Evolutionary conservation across 2,797 vertebrate species (phyloP), one percentile per base, ranked within the genome.

Genomic region (Rhinatrema bivittatum): DNA sequence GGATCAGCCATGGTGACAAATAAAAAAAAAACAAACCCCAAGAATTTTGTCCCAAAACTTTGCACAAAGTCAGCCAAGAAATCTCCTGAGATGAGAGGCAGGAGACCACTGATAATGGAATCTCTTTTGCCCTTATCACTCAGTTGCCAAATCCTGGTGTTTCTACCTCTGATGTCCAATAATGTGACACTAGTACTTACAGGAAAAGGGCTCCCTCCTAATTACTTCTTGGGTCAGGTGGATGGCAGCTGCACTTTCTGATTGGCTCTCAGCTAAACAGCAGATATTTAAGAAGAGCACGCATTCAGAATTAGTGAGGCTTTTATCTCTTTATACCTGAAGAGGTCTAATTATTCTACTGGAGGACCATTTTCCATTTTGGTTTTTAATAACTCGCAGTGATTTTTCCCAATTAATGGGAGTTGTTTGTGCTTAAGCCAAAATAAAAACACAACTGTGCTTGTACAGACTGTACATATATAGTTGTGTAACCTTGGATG

Each of bases 351-450:
- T 84, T 79, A 60, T 73, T 67, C 71, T 67, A 69, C 70, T 73
- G 70, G 79, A 81, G 78, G 78, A 77, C 77, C 63, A 68, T 76
- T 69, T 79, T 78, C n/a, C n/a, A n/a, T n/a, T n/a, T n/a, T n/a
- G n/a, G n/a, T n/a, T n/a, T n/a, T n/a, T n/a, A n/a, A n/a, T n/a
- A n/a, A n/a, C n/a, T n/a, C n/a, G n/a, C n/a, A n/a, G n/a, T n/a
- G n/a, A n/a, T n/a, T n/a, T n/a, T n/a, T n/a, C n/a, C 70, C 78
- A 54, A 57, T 82, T 84, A 84, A 84, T 84, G 81, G 78, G 84
- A 82, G 84, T 76, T 70, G 62, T 78, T 81, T 77, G 65, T 46
- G 76, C 74, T 72, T 66, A 58, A 61, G 60, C 65, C 53, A 65
- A 68, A 75, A 68, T 78, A 72, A 79, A 71, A 62, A 68, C 68